Percentiles rank a stretch among this genome's conserved stretches.
Evolutionary conservation across 2,797 vertebrate genomes (phyloP).

Genomic region (Manis javanica): DNA sequence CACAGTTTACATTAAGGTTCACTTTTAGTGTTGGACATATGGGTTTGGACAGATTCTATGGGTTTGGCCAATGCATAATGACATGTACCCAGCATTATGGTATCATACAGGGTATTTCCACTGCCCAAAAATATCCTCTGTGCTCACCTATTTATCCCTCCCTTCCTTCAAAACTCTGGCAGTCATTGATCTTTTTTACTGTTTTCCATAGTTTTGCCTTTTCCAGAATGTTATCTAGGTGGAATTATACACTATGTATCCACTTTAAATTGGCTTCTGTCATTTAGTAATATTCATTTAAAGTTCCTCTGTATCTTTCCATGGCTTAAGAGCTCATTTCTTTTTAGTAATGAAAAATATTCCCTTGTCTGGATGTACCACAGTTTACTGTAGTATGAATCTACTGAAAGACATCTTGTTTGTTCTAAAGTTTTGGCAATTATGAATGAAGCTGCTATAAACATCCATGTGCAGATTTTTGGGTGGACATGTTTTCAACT

Average conservation of each 20-base stretch:
- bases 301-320: not conserved
- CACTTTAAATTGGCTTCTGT: not conserved
- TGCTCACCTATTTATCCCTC: not conserved
- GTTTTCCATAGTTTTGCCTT: not conserved
- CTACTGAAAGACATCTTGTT: not conserved
- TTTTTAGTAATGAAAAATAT: not conserved
- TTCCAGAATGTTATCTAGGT: not conserved
- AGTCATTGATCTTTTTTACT: not conserved
- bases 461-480: not conserved
- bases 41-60: not conserved
- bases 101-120: not conserved
- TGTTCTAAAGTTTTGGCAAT: not conserved
- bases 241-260: not conserved
- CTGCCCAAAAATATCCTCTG: not conserved
- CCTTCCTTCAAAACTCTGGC: not conserved
- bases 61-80: not conserved
- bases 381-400: not conserved
- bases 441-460: not conserved
- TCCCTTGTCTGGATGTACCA: not conserved
- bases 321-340: not conserved
- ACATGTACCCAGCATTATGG: not conserved
- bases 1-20: not conserved
- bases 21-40: not conserved
- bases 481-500: not conserved
- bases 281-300: not conserved